phyloP scores from a whole-genome alignment of 2,797 vertebrate species.

The Hypotaenidia okinawae region DNA sequence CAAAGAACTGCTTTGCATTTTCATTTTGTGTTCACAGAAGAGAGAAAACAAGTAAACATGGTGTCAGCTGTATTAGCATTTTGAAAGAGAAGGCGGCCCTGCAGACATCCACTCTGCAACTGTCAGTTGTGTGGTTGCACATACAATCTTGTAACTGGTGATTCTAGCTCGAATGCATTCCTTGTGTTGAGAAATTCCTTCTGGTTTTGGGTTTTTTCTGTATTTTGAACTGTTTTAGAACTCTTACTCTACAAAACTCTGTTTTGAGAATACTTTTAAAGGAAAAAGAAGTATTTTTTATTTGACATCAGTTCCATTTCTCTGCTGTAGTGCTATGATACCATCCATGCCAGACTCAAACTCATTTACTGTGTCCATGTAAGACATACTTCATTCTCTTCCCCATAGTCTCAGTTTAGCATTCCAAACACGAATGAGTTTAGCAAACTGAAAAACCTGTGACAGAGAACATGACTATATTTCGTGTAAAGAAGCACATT shows the following conservation, averaged over 20 bases:
- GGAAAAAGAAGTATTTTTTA: background rate
- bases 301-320: background rate
- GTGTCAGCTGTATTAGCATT: constrained; percentile 27
- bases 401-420: background rate
- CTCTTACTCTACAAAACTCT: background rate
- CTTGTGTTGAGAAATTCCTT: background rate
- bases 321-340: background rate
- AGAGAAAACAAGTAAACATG: background rate
- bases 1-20: constrained; percentile 35
- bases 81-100: background rate
- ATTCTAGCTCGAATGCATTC: background rate
- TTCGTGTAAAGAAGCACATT: background rate
- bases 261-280: background rate
- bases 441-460: background rate
- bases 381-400: background rate
- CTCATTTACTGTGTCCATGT: fast-evolving
- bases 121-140: background rate
- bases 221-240: background rate
- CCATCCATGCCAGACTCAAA: background rate
- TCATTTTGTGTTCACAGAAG: constrained; percentile 10
- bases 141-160: background rate
- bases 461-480: background rate
- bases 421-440: background rate
- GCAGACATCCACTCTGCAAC: background rate
- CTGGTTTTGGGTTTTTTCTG: background rate